Evolutionary conservation across 1,140 invertebrate species (phyloP).

Genomic region (fruit fly (Drosophila melanogaster)): Release_6_plus_ISO1_MT NT_033779.5:3570001-3570500

Average conservation of each 20-base stretch:
- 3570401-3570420: slow-evolving; percentile 50
- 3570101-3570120: too few relatives aligned
- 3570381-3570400: neutral
- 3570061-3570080: too few relatives aligned
- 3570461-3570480: slow-evolving; percentile 49
- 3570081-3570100: too few relatives aligned
- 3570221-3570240: slow-evolving; percentile 67
- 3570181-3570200: slow-evolving; percentile 34
- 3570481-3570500: slow-evolving; percentile 52
- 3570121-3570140: too few relatives aligned
- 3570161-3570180: slow-evolving; percentile 27
- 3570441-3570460: slow-evolving; percentile 72
- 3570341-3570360: slow-evolving; percentile 70
- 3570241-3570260: slow-evolving; percentile 75
- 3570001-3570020: too few relatives aligned
- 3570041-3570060: too few relatives aligned
- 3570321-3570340: slow-evolving; percentile 72
- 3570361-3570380: slow-evolving; percentile 61
- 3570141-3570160: too few relatives aligned
- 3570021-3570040: too few relatives aligned
- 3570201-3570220: slow-evolving; percentile 32
- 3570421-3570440: slow-evolving; percentile 85
- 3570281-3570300: slow-evolving; percentile 7
- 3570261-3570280: slow-evolving; percentile 84
- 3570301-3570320: slow-evolving; percentile 45